Conservation (phyloP, 2,797 vertebrate genomes). For the Lagodon rhomboides region DNA sequence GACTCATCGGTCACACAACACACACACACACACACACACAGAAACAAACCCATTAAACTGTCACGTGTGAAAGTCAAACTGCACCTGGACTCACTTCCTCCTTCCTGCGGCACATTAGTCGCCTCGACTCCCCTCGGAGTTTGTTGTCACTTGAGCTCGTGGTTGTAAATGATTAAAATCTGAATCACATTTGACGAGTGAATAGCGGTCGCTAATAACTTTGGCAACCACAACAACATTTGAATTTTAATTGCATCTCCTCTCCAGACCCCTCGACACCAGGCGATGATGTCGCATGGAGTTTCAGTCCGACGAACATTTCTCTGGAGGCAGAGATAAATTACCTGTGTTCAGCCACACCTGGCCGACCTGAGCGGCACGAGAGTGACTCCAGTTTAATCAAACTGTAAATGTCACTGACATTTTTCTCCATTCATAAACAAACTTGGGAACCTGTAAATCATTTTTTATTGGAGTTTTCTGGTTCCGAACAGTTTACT, state of each 20-base stretch:
- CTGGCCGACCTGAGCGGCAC: neutral
- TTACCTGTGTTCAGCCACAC: neutral
- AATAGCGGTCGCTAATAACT: neutral
- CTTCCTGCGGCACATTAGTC: neutral
- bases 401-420: neutral
- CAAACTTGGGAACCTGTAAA: neutral
- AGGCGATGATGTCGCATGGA: neutral
- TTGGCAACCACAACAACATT: neutral
- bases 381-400: neutral
- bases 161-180: slow-evolving; percentile 5
- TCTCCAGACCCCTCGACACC: slow-evolving; percentile 15
- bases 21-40: neutral
- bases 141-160: slow-evolving; percentile 2
- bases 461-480: neutral
- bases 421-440: neutral
- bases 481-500: neutral
- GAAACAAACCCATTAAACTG: neutral
- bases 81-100: slow-evolving; percentile 19
- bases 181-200: neutral
- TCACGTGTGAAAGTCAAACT: neutral
- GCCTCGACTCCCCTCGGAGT: neutral
- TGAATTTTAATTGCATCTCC: neutral
- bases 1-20: slow-evolving; percentile 31
- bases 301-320: slow-evolving; percentile 6
- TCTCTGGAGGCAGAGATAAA: slow-evolving; percentile 21